Base-by-base conservation (phyloP, 2,797 vertebrate species). In the Lateolabrax maculatus region DNA sequence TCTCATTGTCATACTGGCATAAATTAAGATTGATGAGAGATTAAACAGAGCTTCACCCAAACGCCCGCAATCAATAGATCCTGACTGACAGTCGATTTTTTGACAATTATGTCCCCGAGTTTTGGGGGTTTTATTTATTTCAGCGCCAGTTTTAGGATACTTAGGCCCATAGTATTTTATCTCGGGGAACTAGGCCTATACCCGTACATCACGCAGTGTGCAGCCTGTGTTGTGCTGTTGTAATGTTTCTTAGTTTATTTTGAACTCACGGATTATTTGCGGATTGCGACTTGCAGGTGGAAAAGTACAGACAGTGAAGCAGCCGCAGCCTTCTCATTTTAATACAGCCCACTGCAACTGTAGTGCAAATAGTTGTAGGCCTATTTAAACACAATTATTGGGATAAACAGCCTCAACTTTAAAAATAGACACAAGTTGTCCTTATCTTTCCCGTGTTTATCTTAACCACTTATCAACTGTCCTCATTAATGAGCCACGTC, bases 1-100 rank as follows among this genome's bases (percentile, higher is more conserved):
- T 93, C 92, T 96, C 94, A 97, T 98, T 99, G 97, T 99, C 96
- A 97, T 95, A 84, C 90, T 96, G 97, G 96, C 97, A 97, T 96
- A 96, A 96, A 99, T 99, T 96, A 97, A 98, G 97, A 99, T 97
- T 96, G 97, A 99, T 99, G 97, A 31, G 94, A 97, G 96, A 98
- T 98, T 97, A 97, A 98, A 96, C 95, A 95, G 81, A 83, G 81
- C 94, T 94, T 94, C 94, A 89, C 92, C 94, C 95, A 90, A 89
- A 91, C 94, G 92, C 92, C 94, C 92, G 63, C 94, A 95, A 97
- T 97, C 96, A 94, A 97, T 96, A 93, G 93, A 89, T 94, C 92
- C 77, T 93, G 93, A 94, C 77, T 96, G 95, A 96, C 96, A 96
- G 95, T 95, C 95, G 91, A 94, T 96, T 96, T 10, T 77, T 62